Conservation (phyloP, 2,888 invertebrate species). For the Scaptomyza caliginosa region DNA sequence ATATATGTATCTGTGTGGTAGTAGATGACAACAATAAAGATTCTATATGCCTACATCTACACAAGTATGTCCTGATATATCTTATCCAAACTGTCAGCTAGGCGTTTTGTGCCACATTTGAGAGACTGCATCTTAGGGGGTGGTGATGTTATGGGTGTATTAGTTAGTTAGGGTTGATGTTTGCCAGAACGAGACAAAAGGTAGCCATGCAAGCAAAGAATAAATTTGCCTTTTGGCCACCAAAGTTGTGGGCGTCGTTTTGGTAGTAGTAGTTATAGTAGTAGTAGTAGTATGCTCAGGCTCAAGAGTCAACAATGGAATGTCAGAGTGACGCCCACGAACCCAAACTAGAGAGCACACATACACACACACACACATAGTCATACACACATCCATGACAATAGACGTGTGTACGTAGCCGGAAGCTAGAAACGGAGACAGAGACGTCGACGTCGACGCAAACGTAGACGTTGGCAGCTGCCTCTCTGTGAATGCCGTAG, state of each 20-base stretch:
- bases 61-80: constrained; percentile 14
- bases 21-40: constrained; percentile 19
- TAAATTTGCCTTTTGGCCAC: constrained; percentile 72
- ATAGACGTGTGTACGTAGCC: constrained; percentile 58
- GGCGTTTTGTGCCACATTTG: constrained; percentile 40
- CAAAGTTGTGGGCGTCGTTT: constrained; percentile 42
- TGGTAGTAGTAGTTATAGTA: not conserved
- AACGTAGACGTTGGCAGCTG: constrained; percentile 42
- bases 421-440: constrained; percentile 42
- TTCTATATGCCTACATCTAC: not conserved
- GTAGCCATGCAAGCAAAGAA: constrained; percentile 43
- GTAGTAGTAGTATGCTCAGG: constrained; percentile 24
- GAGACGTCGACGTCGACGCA: constrained; percentile 12
- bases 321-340: constrained; percentile 51
- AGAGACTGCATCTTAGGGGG: constrained; percentile 35
- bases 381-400: constrained; percentile 35
- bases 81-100: constrained; percentile 17
- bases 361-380: constrained; percentile 13
- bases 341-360: constrained; percentile 26
- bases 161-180: constrained; percentile 3
- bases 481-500: constrained; percentile 46
- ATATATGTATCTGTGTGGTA: not conserved
- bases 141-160: not conserved
- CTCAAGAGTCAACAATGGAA: constrained; percentile 67
- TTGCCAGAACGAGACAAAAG: constrained; percentile 29